phyloP scores from a whole-genome alignment of 2,113 vertebrate species.

The Heterotis niloticus region DNA sequence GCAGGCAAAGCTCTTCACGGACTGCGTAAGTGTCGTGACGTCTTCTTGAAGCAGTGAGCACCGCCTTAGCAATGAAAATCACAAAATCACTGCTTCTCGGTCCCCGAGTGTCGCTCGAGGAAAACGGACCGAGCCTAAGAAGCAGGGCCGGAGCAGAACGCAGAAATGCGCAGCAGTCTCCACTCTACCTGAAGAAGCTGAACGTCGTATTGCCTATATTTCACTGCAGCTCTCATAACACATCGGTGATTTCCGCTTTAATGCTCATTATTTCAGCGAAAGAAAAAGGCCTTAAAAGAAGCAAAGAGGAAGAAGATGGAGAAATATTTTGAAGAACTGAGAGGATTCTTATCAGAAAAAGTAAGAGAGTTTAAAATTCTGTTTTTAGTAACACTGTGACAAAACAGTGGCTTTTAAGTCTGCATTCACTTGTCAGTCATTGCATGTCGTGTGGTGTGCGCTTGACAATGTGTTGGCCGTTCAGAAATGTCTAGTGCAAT shows the following conservation, averaged over 20 bases:
- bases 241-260: background rate
- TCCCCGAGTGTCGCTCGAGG: too few species aligned
- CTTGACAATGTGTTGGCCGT: too few species aligned
- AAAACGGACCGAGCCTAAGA: too few species aligned
- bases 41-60: background rate
- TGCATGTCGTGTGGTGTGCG: too few species aligned
- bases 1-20: background rate
- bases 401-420: too few species aligned
- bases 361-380: slow-evolving; percentile 20
- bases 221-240: background rate
- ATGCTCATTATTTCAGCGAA: slow-evolving; percentile 11
- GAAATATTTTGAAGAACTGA: slow-evolving; percentile 6
- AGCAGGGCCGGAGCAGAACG: too few species aligned
- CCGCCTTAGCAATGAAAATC: background rate
- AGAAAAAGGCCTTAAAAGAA: background rate
- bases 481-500: too few species aligned
- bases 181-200: too few species aligned
- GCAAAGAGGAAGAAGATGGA: background rate
- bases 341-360: slow-evolving; percentile 13
- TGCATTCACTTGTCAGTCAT: too few species aligned
- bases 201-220: background rate
- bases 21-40: slow-evolving; percentile 2
- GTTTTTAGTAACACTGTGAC: too few species aligned
- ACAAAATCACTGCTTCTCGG: too few species aligned
- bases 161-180: too few species aligned